Base-by-base conservation (phyloP, 2,888 invertebrate species). In the Archips xylosteana region DNA sequence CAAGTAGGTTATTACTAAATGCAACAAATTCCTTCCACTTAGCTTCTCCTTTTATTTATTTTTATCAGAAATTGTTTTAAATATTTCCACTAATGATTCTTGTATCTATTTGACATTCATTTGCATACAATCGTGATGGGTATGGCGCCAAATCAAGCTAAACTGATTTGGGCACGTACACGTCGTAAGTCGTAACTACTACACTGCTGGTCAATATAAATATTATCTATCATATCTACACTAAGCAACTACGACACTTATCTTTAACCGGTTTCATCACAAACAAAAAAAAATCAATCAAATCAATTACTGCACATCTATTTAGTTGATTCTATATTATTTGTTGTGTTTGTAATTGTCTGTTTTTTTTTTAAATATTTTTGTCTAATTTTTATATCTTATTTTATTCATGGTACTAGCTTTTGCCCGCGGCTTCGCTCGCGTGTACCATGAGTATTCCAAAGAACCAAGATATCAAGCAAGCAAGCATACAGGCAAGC, bases 91-190 rank as follows among this genome's bases (percentile, higher is more conserved):
- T 45, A 63, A 63, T 57, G 23, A 23, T 12, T 12, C 42, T 13
- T 42, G 42, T 62, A 32, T 15, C 51, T 54, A 39, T 9, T 62
- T 32, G 10, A 13, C n/a, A 54, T 32, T 63, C 12, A 70, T 63
- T 70, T 70, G 63, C 70, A 70, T 70, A 70, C 63, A 70, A 63
- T 70, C 13, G 49, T 64, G 49, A 34, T 64, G 49, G 64, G 64
- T 9, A 34, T 5, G 23, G 2, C n/a, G 34, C 2, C 63, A 45
- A 54, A 63, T 63, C 57, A 62, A 70, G 54, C 54, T 57, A 63
- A 70, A 34, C 63, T 12, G 63, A 57, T 70, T 63, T 63, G 57
- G 70, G 62, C 34, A 13, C 62, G 51, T 45, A n/a, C n/a, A n/a
- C n/a, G n/a, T n/a, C n/a, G n/a, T n/a, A 15, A 12, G 70, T 12